These are phyloP conservation scores for Oscheius sp. DNA, from an alignment of 1,140 invertebrate genomes.

Conservation along the genomic window DNA sequence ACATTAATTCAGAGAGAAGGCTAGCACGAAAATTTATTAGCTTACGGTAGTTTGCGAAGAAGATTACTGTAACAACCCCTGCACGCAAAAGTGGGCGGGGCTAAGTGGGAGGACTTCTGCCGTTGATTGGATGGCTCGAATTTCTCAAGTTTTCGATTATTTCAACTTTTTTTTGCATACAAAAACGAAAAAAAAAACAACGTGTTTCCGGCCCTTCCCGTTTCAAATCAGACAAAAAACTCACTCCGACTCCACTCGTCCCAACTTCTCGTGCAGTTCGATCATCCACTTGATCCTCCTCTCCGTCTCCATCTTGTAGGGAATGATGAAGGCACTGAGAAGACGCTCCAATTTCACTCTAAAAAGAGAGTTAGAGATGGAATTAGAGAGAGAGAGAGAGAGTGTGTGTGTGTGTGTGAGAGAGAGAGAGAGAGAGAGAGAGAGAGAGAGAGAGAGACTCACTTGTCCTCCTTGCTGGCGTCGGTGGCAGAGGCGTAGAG, in stretches of 20 bases:
- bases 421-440: background rate
- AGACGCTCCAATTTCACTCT: background rate
- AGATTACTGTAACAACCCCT: too few relatives aligned
- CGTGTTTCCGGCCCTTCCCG: background rate
- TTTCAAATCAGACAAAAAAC: background rate
- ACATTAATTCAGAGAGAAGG: too few relatives aligned
- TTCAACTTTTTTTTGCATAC: too few relatives aligned
- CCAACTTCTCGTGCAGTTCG: background rate
- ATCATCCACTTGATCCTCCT: background rate
- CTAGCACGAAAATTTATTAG: too few relatives aligned
- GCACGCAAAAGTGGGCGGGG: too few relatives aligned
- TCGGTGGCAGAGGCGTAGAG: too few relatives aligned
- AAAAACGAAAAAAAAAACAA: too few relatives aligned
- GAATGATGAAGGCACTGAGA: background rate
- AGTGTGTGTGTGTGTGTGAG: background rate
- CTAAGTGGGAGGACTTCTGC: too few relatives aligned
- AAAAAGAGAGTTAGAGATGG: background rate
- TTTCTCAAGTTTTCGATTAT: too few relatives aligned
- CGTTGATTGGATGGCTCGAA: too few relatives aligned
- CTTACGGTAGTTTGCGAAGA: too few relatives aligned
- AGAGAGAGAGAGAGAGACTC: background rate
- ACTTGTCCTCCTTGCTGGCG: background rate
- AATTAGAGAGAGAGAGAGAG: background rate
- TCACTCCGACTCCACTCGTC: background rate
- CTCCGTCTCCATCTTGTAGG: background rate